Conservation (phyloP, 2,888 invertebrate genomes). For the Athalia rosae region DNA sequence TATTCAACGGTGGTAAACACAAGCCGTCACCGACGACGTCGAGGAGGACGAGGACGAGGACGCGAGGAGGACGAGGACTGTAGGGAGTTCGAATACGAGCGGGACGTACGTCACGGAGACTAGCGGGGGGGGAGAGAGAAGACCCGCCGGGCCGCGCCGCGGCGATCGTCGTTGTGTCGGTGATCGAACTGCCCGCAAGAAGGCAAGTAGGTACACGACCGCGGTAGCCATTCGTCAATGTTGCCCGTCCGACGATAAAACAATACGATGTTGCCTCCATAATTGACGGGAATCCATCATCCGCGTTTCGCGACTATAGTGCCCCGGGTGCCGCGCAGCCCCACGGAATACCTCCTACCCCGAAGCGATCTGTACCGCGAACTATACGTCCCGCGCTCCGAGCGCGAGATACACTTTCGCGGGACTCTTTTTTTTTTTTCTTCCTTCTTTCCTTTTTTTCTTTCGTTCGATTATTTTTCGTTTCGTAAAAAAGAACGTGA, state of each 20-base stretch:
- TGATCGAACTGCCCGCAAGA: slow-evolving; percentile 55
- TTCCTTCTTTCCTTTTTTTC: too few relatives aligned
- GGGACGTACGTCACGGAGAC: slow-evolving; percentile 45
- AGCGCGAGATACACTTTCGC: not conserved
- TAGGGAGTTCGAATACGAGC: not conserved
- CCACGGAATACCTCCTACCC: not conserved
- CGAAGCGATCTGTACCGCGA: not conserved
- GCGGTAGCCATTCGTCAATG: slow-evolving; percentile 71
- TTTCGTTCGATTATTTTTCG: too few relatives aligned
- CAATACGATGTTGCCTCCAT: slow-evolving; percentile 73
- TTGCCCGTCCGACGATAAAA: slow-evolving; percentile 71
- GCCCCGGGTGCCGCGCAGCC: slow-evolving; percentile 11
- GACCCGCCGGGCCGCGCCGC: slow-evolving; percentile 47
- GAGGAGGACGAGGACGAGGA: slow-evolving; percentile 47
- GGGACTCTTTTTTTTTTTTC: too few relatives aligned
- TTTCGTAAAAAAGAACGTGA: too few relatives aligned
- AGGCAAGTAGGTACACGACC: slow-evolving; percentile 65
- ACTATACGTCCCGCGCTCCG: slow-evolving; percentile 19
- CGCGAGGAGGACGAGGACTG: not conserved
- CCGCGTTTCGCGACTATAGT: slow-evolving; percentile 67
- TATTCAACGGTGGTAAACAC: too few relatives aligned
- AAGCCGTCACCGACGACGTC: slow-evolving; percentile 45
- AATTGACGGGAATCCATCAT: slow-evolving; percentile 74
- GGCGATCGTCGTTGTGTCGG: slow-evolving; percentile 49
- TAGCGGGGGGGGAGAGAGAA: not conserved